Base-by-base conservation (phyloP, 2,797 vertebrate species). In the Gallinago stenura region DNA sequence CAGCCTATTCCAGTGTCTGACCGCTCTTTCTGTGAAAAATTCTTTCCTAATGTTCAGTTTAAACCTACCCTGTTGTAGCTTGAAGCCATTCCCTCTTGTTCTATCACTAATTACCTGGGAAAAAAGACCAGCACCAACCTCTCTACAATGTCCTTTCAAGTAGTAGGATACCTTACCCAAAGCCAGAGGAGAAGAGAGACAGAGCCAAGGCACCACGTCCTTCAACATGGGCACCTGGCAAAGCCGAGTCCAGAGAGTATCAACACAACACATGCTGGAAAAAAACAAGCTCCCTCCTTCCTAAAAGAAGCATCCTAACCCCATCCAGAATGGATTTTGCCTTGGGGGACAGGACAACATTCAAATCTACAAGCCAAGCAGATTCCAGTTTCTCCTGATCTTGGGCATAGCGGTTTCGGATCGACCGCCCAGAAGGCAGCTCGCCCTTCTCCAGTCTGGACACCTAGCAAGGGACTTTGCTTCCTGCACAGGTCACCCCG, bases 241-340 rank as follows among this genome's bases (percentile, higher is more conserved):
- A 82, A 83, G 6, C 10, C 1, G 0, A 0, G 5, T 43, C 50
- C 46, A 43, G 10, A 31, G 7, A 39, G 8, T 14, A 35, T 46
- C 43, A 39, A 6, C 19, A 28, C 35, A 62, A 18, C 13, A 20
- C 0, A 0, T 37, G 4, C 45, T 58, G 53, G 37, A 68, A 41
- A n/a, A 82, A 57, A 80, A 31, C 33, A 79, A 56, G 4, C 33
- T 79, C 31, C 9, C 10, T 81, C 15, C 39, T 57, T 65, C 43
- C 51, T 35, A 39, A 30, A 33, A 50, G 33, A 50, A 57, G 15
- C 82, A 50, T 50, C 17, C 21, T 79, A 51, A 62, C 17, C 12
- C n/a, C n/a, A 13, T 30, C 28, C 57, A 50, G 20, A 16, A 33
- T 1, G 5, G 15, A 2, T 48, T 93, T 80, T 26, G 6, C 15